phyloP scores from a whole-genome alignment of 2,797 vertebrate species.

The Dipus sagitta region DNA sequence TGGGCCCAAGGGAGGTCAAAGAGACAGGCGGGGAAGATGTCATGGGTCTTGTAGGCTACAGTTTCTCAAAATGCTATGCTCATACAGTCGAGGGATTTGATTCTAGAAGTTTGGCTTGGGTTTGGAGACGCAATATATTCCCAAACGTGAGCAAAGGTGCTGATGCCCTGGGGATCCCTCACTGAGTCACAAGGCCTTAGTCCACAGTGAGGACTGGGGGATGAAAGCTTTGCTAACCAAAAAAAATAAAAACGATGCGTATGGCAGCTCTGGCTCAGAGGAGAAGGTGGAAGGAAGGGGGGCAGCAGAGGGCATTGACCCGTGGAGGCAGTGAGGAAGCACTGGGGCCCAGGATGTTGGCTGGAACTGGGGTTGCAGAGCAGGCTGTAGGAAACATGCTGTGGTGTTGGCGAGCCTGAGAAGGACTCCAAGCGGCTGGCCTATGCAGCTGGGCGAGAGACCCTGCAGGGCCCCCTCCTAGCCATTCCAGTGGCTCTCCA shows the following conservation, averaged over 20 bases:
- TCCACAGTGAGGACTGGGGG: background rate
- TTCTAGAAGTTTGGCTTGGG: background rate
- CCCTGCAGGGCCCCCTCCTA: background rate
- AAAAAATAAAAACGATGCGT: too few species aligned
- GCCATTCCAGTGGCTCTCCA: background rate
- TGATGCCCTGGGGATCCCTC: background rate
- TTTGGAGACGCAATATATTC: background rate
- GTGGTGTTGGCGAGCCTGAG: background rate
- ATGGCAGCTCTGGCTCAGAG: background rate
- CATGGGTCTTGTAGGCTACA: background rate
- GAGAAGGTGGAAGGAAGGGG: background rate
- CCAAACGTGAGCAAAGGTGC: background rate
- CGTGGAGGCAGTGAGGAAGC: background rate
- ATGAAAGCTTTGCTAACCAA: background rate
- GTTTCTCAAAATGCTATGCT: background rate
- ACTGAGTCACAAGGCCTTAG: background rate
- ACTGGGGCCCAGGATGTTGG: background rate
- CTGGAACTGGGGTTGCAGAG: background rate
- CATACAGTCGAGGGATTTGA: background rate
- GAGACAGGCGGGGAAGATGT: background rate
- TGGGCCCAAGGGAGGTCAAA: background rate
- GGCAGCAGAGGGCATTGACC: background rate
- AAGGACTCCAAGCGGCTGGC: background rate
- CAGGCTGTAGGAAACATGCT: background rate
- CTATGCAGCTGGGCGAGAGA: background rate